Conservation (phyloP, 1,140 invertebrate genomes). For the Lamellibrachia luymesi region DNA sequence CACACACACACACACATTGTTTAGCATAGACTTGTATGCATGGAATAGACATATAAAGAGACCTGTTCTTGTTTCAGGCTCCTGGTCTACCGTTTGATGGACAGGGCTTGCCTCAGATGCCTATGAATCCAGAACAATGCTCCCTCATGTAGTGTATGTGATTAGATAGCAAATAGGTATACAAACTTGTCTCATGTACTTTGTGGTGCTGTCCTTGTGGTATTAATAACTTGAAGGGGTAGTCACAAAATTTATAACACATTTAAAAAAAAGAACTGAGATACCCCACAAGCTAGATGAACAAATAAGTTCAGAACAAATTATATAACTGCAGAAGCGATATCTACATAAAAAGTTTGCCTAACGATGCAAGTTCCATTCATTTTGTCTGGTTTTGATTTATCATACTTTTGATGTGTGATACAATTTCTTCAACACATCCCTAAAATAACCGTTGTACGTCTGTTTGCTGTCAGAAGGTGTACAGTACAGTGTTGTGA, state of each 20-base stretch:
- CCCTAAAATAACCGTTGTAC: background rate
- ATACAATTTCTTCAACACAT: background rate
- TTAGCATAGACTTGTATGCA: background rate
- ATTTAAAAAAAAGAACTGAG: background rate
- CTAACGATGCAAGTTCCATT: background rate
- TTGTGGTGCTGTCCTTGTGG: background rate
- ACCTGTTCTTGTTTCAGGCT: conserved; percentile 23
- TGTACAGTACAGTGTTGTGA: background rate
- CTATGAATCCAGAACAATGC: conserved; percentile 40
- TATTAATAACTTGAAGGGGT: background rate
- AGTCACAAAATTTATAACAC: background rate
- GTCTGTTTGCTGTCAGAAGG: background rate
- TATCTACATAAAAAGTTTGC: conserved; percentile 12
- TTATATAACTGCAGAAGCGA: background rate
- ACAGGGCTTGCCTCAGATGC: conserved; percentile 47
- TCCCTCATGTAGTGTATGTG: conserved; percentile 40
- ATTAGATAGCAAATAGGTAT: conserved; percentile 1
- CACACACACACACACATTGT: background rate
- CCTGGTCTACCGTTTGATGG: conserved; percentile 51
- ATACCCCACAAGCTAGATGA: background rate
- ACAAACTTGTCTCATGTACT: background rate
- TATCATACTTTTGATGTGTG: background rate
- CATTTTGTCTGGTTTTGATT: background rate
- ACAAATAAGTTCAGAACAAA: background rate
- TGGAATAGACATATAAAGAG: background rate